Percentiles rank a stretch among this genome's conserved stretches.
Conservation (phyloP, 1,140 invertebrate genomes). For the Nephila pilipes region DNA sequence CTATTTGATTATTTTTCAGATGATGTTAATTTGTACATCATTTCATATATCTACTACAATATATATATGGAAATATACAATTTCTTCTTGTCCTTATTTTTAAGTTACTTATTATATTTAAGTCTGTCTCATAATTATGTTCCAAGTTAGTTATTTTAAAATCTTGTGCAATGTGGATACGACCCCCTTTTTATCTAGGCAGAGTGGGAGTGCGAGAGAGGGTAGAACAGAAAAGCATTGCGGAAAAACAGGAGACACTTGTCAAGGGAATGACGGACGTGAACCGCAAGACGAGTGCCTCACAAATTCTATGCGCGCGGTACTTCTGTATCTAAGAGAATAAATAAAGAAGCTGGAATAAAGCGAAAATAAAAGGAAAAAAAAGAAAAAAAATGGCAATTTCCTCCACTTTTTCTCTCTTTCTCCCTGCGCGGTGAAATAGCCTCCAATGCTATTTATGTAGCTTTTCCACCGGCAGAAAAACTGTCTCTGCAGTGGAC, state of each 20-base stretch:
- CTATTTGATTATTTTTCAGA: too few relatives aligned
- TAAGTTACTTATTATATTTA: too few relatives aligned
- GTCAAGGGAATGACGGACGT: conserved; percentile 74
- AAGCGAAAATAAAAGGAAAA: too few relatives aligned
- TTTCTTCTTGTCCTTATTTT: too few relatives aligned
- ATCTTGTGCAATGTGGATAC: background rate
- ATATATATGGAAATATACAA: too few relatives aligned
- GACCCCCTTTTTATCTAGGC: background rate
- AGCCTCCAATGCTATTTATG: conserved; percentile 47
- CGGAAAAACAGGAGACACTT: conserved; percentile 74
- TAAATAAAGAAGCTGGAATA: conserved; percentile 30
- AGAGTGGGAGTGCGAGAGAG: background rate
- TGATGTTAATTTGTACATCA: too few relatives aligned
- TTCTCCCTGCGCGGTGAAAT: conserved; percentile 6
- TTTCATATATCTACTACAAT: too few relatives aligned
- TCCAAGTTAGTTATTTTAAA: background rate
- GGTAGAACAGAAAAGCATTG: background rate
- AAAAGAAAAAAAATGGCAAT: background rate
- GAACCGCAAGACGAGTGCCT: conserved; percentile 72
- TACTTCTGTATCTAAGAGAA: conserved; percentile 10
- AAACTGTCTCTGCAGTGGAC: conserved; percentile 6
- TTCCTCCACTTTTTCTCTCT: conserved; percentile 4
- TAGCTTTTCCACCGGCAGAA: background rate
- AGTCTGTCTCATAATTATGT: too few relatives aligned
- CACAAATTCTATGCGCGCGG: conserved; percentile 61